Evolutionary conservation across 2,113 vertebrate species (phyloP), one percentile per base, ranked within the genome.

Genomic region (Pomatostomus ruficeps): DNA sequence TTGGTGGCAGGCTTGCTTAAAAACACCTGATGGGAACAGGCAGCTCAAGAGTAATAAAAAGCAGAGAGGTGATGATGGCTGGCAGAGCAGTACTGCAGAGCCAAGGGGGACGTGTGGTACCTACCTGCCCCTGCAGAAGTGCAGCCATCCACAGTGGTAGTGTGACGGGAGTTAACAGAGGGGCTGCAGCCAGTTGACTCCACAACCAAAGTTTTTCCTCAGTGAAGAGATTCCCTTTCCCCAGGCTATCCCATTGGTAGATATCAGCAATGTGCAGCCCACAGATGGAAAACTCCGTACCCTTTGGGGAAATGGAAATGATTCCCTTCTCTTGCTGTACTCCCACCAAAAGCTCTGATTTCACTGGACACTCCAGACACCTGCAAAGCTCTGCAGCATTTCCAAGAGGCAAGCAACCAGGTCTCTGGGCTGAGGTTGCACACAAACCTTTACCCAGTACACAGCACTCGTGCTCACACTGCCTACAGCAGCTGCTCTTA

Each of bases 61-160:
- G 68, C 10, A 2, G 55, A 25, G 70, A 36, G 35, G n/a, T 33
- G 73, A 36, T 10, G n/a, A 59, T 11, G 51, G 83, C 84, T 57
- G n/a, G 49, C 33, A 40, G 2, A 5, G 85, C 55, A 28, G 68
- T 57, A 42, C 77, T 5, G 3, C 25, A 73, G 52, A 31, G 66
- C 57, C 3, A 1, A 9, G 48, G 33, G 40, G 20, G 21, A 36
- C 0, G 0, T 4, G 2, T 25, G 35, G 17, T 2, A 43, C 58
- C 42, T 3, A 1, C 52, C 46, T 55, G 54, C 11, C 82, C 46
- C 54, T 36, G 21, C 20, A 20, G 46, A 28, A 70, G 38, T 8
- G 24, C 40, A 68, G 43, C 20, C 5, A 2, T 9, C 38, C 3
- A 1, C 49, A 26, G 72, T 3, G 0, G 40, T 1, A 5, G 4